These are phyloP conservation scores for Trichonephila inaurata DNA, from an alignment of 1,140 invertebrate species.

Conservation along the genomic window DNA sequence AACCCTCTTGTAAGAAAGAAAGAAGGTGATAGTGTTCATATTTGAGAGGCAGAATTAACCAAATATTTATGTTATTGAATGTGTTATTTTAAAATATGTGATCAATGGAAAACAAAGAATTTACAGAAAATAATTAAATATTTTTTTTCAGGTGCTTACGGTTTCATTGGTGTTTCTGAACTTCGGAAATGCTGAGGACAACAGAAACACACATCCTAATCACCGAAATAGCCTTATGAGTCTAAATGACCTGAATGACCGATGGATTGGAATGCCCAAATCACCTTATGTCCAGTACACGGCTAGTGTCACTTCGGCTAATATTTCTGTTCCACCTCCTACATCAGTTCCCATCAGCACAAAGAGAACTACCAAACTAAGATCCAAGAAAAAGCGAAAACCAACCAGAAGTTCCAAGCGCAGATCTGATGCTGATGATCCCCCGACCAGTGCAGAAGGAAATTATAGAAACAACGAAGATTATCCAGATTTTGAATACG, in stretches of 20 bases:
- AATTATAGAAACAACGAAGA: not conserved
- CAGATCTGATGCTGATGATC: not conserved
- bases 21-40: too few relatives aligned
- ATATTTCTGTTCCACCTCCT: not conserved
- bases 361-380: constrained; percentile 1
- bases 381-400: not conserved
- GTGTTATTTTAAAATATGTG: too few relatives aligned
- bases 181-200: not conserved
- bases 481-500: constrained; percentile 62
- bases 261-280: constrained; percentile 67
- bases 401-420: not conserved
- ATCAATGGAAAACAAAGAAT: not conserved
- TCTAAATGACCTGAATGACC: constrained; percentile 29
- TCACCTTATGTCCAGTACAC: constrained; percentile 60
- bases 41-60: too few relatives aligned
- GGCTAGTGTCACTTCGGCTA: not conserved
- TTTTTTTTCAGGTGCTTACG: not conserved
- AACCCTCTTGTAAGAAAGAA: too few relatives aligned
- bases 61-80: too few relatives aligned
- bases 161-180: not conserved
- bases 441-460: not conserved
- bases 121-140: not conserved
- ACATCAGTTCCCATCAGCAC: constrained; percentile 34
- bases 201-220: constrained; percentile 44
- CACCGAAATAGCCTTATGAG: constrained; percentile 43